Evolutionary conservation across 2,113 vertebrate genomes (phyloP).

Genomic region (Paradoxurus hermaphroditus): DNA sequence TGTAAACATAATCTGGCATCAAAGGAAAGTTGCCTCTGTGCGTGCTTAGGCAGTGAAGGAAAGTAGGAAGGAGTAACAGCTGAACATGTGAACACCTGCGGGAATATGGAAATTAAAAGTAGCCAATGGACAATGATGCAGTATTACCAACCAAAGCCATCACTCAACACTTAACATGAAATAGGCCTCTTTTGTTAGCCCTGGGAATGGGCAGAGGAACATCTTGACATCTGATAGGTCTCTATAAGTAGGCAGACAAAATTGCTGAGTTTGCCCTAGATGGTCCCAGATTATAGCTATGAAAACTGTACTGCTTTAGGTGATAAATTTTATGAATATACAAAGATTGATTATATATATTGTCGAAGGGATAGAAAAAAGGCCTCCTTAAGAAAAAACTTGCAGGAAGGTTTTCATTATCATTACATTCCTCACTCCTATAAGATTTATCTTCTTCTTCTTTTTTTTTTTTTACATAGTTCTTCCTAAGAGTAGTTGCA

Average conservation of each 20-base stretch:
- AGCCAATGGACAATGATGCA: background rate
- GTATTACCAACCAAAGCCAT: background rate
- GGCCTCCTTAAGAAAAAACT: background rate
- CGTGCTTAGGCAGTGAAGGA: background rate
- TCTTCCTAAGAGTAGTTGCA: background rate
- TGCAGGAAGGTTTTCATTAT: background rate
- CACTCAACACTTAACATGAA: background rate
- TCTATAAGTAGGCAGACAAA: background rate
- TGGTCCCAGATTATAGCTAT: background rate
- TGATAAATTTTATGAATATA: background rate
- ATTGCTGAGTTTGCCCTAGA: background rate
- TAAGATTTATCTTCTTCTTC: background rate
- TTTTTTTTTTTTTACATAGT: background rate
- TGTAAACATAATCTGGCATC: background rate
- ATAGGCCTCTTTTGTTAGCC: background rate
- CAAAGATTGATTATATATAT: background rate
- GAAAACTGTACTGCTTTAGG: background rate
- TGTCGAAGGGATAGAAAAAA: background rate
- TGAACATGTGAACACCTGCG: background rate
- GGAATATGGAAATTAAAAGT: background rate
- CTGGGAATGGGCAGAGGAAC: background rate
- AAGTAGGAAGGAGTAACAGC: background rate
- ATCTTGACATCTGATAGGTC: background rate
- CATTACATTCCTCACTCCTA: background rate
- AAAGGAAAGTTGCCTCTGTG: background rate